Evolutionary conservation across 2,888 invertebrate species (phyloP).

Genomic region (Nephrotoma guestfalica): DNA sequence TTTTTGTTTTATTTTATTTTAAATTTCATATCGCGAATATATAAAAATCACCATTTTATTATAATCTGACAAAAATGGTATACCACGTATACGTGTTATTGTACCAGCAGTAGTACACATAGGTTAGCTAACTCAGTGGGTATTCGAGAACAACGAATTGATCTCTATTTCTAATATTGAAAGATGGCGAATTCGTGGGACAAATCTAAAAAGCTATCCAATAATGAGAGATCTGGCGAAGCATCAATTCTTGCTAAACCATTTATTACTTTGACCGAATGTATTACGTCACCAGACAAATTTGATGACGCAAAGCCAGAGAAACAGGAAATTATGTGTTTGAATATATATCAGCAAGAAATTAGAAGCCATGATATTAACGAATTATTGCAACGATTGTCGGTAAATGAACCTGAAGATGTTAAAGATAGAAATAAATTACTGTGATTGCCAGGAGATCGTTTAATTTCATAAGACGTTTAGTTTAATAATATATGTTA

Average conservation of each 20-base stretch:
- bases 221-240: neutral
- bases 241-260: neutral
- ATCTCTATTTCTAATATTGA: neutral
- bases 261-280: neutral
- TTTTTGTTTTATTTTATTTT: too few species aligned
- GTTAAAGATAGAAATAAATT: neutral
- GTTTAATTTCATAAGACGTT: too few species aligned
- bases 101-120: too few species aligned
- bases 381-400: neutral
- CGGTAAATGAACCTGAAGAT: neutral
- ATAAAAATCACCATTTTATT: too few species aligned
- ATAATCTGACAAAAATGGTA: too few species aligned
- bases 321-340: neutral
- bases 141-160: too few species aligned
- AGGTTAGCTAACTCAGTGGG: too few species aligned
- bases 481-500: too few species aligned
- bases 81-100: too few species aligned
- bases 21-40: too few species aligned
- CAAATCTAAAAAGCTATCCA: neutral
- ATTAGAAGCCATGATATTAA: neutral
- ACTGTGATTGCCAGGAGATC: too few species aligned
- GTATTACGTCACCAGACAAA: neutral
- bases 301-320: neutral
- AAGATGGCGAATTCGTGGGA: neutral
- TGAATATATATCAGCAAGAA: neutral